A percentile compares a stretch with the other conserved stretches of the same genome.
These are phyloP conservation scores for Phaethon lepturus DNA, from an alignment of 2,113 vertebrate genomes.

Conservation along the genomic window DNA sequence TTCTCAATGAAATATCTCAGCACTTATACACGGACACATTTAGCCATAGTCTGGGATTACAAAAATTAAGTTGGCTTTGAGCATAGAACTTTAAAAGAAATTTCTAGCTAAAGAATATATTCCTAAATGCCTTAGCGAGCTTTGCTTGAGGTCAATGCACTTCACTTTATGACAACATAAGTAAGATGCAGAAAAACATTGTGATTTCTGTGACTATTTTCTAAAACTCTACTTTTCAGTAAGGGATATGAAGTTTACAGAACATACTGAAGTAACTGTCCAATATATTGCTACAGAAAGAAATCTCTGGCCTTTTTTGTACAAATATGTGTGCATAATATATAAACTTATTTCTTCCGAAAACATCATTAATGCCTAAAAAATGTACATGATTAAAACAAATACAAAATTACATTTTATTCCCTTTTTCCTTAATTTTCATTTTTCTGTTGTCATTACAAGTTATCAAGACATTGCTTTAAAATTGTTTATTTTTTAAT, in stretches of 20 bases:
- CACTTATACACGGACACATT: neutral
- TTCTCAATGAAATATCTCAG: constrained; percentile 44
- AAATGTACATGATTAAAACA: neutral
- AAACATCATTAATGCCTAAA: neutral
- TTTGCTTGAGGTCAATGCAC: neutral
- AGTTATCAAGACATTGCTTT: neutral
- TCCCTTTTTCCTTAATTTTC: neutral
- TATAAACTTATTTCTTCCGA: neutral
- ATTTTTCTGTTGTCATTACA: neutral
- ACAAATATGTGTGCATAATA: neutral
- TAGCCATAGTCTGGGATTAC: neutral
- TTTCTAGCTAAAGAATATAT: constrained; percentile 14
- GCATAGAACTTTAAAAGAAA: constrained; percentile 1
- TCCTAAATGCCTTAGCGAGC: neutral
- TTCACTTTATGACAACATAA: constrained; percentile 22
- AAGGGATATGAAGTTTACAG: neutral
- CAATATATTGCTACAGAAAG: neutral
- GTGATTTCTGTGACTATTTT: neutral
- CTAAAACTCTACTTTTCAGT: neutral
- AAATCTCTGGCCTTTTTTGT: neutral
- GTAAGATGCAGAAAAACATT: neutral
- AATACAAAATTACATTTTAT: neutral
- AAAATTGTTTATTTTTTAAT: neutral
- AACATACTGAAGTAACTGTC: neutral
- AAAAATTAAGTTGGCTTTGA: constrained; percentile 47